Base-by-base conservation (phyloP, 92 coral and sea anemone genomes). In the Porites rus region DNA sequence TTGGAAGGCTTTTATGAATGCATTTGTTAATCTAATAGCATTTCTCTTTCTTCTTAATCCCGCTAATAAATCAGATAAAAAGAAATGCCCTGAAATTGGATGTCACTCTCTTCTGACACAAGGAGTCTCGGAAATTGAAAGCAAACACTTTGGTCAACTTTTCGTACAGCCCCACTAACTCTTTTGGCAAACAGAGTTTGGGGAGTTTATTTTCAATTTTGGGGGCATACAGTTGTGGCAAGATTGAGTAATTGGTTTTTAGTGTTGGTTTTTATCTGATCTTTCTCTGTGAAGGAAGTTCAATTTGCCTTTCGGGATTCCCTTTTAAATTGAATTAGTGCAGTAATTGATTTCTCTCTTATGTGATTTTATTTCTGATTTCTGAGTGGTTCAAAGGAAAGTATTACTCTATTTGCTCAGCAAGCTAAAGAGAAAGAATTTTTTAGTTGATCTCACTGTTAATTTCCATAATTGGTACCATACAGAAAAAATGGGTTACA, bases 21-120 rank as follows among this genome's bases (percentile, higher is more conserved):
- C 98, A 93, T 95, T 95, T 95, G 98, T 95, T 95, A 95, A 95
- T 95, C 88, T 90, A 95, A 92, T 95, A 88, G 90, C 92, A 88
- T 77, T 90, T 88, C 90, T 81, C 87, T 86, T 90, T 87, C 84
- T 88, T 86, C 88, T 79, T 92, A 92, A 94, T 94, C 90, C 85
- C 61, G 74, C 92, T 88, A 93, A 93, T 92, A 90, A 93, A 90
- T 88, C 94, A 84, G 96, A 93, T 95, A 90, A 92, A 81, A 88
- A 83, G 71, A 50, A 56, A 22, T 75, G 59, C 78, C 20, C 61
- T 18, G 69, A 85, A 85, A 85, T 76, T 85, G 25, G 80, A 65
- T 85, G 82, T 68, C 74, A 62, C 17, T 60, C 24, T 14, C 24
- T 78, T 78, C 62, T 13, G 51, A 58, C 31, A 56, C 77, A 81